Evolutionary conservation across 2,888 invertebrate genomes (phyloP).

Genomic region (Philhelius pedissequus): DNA sequence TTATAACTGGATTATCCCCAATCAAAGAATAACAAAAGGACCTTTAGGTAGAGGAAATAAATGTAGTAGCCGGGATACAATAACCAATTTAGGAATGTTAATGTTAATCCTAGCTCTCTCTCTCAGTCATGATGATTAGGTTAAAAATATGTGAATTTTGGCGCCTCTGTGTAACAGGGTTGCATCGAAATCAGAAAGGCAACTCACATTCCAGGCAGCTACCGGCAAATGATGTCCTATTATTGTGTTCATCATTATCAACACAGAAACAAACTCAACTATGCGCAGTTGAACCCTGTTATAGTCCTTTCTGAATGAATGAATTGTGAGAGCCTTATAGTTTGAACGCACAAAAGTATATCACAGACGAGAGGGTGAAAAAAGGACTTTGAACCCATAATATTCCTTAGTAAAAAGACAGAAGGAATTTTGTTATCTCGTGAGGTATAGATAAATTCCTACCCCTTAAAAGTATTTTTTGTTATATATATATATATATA

Average conservation of each 20-base stretch:
- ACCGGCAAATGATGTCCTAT: conserved; percentile 12
- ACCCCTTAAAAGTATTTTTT: conserved; percentile 27
- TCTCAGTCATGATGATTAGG: not conserved
- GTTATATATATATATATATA: no score
- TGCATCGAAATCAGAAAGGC: conserved; percentile 1
- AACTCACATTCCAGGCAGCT: not conserved
- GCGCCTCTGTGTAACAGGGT: conserved; percentile 68
- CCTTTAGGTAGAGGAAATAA: not conserved
- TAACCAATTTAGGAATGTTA: not conserved
- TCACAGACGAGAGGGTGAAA: not conserved
- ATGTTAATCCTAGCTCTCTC: not conserved
- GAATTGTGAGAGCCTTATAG: not conserved
- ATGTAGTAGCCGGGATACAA: not conserved
- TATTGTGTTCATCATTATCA: not conserved
- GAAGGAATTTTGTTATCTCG: not conserved
- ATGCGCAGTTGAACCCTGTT: conserved; percentile 39
- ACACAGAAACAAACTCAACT: not conserved
- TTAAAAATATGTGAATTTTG: conserved; percentile 69
- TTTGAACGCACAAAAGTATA: not conserved
- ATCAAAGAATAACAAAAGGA: conserved; percentile 17
- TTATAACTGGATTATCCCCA: conserved; percentile 57
- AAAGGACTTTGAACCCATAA: conserved; percentile 6
- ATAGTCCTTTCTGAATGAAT: not conserved
- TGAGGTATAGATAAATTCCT: conserved; percentile 50
- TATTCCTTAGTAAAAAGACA: not conserved